Conservation (phyloP, 2,888 invertebrate species). For the Folsomia candida region DNA sequence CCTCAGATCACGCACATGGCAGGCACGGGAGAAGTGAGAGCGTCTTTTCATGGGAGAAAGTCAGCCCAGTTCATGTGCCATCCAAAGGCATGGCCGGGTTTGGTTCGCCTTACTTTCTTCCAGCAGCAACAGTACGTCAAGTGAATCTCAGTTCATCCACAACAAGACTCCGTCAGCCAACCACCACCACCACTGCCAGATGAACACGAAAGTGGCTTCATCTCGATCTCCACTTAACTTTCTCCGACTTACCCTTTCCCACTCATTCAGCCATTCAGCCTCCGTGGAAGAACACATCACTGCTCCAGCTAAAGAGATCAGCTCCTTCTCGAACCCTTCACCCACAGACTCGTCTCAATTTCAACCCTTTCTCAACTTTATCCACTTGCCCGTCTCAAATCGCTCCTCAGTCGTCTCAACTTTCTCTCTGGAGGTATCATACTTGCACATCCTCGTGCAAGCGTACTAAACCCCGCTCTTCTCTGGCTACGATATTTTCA, state of each 20-base stretch:
- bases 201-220: constrained; percentile 29
- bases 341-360: not conserved
- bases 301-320: not conserved
- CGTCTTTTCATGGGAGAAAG: not conserved
- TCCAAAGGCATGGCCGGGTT: not conserved
- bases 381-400: constrained; percentile 5
- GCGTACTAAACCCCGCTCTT: too few species aligned
- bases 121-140: not conserved
- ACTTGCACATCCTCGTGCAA: too few species aligned
- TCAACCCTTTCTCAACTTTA: constrained; percentile 13
- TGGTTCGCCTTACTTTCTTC: constrained; percentile 13
- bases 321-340: not conserved
- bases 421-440: too few species aligned
- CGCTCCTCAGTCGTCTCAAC: not conserved
- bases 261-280: constrained; percentile 45
- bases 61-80: too few species aligned
- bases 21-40: not conserved
- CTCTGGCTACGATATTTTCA: too few species aligned
- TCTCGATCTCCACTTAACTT: constrained; percentile 46
- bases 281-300: constrained; percentile 53
- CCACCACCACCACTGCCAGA: too few species aligned
- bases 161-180: constrained; percentile 13
- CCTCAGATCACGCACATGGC: constrained; percentile 17
- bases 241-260: constrained; percentile 47
- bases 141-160: constrained; percentile 25